Evolutionary conservation across 2,888 invertebrate genomes (phyloP).

Genomic region (Rotaria magnacalcarata): DNA sequence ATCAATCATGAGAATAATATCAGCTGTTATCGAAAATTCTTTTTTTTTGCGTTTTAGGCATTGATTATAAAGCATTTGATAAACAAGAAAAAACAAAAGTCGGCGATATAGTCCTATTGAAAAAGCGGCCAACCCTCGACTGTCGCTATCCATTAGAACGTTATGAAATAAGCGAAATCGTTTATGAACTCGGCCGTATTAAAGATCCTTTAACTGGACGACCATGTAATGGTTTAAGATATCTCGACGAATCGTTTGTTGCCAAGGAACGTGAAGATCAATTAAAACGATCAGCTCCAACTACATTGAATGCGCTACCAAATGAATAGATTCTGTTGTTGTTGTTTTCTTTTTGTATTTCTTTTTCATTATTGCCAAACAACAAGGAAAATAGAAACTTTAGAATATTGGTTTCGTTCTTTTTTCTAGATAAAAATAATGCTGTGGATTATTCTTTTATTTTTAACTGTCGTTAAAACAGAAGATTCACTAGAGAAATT

Average conservation of each 20-base stretch:
- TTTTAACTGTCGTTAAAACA: neutral
- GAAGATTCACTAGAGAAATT: neutral
- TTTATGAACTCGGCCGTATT: slow-evolving; percentile 12
- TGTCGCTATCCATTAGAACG: slow-evolving; percentile 38
- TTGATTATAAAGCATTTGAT: slow-evolving; percentile 36
- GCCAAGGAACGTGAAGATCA: neutral
- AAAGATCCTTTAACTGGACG: slow-evolving; percentile 25
- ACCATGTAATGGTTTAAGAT: slow-evolving; percentile 28
- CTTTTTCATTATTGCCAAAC: neutral
- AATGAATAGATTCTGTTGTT: neutral
- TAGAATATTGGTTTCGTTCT: neutral
- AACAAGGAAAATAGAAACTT: neutral
- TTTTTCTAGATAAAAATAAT: neutral
- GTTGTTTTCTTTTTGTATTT: neutral
- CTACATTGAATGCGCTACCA: neutral
- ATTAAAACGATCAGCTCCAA: neutral
- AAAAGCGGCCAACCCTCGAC: neutral
- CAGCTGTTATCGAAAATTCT: neutral
- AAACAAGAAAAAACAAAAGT: slow-evolving; percentile 6
- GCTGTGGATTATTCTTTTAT: neutral
- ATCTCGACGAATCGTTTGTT: slow-evolving; percentile 25
- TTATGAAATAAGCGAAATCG: slow-evolving; percentile 23
- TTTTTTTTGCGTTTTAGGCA: neutral
- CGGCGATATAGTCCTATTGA: slow-evolving; percentile 12
- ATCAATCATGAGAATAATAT: neutral